Evolutionary conservation across 2,797 vertebrate species (phyloP), one percentile per base, ranked within the genome.

Genomic region (Melanogrammus aeglefinus): DNA sequence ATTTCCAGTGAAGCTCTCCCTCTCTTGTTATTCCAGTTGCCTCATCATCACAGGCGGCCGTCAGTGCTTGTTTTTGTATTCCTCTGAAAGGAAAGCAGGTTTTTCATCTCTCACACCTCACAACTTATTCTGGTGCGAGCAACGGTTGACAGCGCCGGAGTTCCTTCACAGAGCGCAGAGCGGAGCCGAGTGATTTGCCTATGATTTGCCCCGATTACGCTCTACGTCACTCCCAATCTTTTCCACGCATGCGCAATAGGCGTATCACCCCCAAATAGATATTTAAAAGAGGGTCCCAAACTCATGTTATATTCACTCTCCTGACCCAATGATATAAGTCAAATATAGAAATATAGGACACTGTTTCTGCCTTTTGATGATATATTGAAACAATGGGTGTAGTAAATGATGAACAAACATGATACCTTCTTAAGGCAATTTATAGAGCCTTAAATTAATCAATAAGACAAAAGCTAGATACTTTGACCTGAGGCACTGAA

Each of bases 41-140:
- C 77, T 81, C 36, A 74, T 85, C 79, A 39, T 73, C 80, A 41
- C 77, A 41, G 39, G 3, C 75, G 85, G 13, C 77, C 63, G 39
- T n/a, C 21, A 12, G 73, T 78, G 75, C 86, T 86, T 80, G 84
- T 78, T 73, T 73, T 87, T 86, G 87, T 85, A 86, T 88, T 66
- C 72, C 29, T 76, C 76, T 86, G 84, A 71, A 94, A 91, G 0
- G 51, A 41, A 41, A 41, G 86, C 88, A 95, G 87, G 88, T 96
- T 96, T 74, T 91, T 82, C 84, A 29, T 82, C 95, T 94, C 84
- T 82, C 96, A 94, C 84, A 95, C 92, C 0, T n/a, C n/a, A n/a
- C n/a, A n/a, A n/a, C n/a, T 47, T 47, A 18, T 47, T 14, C 39
- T 47, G 44, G 44, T 47, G 44, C 44, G 44, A 14, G 44, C 16